phyloP scores from a whole-genome alignment of 1,140 invertebrate genomes.

The Penaeus vannamei region DNA sequence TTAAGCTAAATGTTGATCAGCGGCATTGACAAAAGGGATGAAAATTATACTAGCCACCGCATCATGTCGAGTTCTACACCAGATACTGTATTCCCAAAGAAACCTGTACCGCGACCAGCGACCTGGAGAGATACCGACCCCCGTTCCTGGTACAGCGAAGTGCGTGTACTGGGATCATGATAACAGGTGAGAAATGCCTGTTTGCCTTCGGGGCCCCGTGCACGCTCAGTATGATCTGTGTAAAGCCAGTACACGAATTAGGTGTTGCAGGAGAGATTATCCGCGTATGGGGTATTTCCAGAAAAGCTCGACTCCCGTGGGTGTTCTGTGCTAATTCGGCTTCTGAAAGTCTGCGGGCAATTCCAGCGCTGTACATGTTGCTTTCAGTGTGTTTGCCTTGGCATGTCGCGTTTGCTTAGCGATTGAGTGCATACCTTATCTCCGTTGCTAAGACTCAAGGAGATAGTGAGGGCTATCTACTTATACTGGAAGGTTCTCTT shows the following conservation, averaged over 20 bases:
- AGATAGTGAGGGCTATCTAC: too few species aligned
- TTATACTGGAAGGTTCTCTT: too few species aligned
- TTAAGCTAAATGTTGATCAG: not conserved
- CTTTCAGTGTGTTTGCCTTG: too few species aligned
- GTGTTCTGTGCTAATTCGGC: too few species aligned
- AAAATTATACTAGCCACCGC: not conserved
- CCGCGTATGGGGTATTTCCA: not conserved
- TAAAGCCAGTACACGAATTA: not conserved
- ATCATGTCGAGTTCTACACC: not conserved
- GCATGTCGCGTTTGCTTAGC: too few species aligned
- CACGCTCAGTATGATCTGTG: too few species aligned
- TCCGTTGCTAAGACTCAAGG: too few species aligned
- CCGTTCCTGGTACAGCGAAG: constrained; percentile 25
- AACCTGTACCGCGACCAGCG: constrained; percentile 35
- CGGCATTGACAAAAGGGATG: not conserved
- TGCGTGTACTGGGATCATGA: constrained; percentile 55
- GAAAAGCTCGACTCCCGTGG: too few species aligned
- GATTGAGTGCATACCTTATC: too few species aligned
- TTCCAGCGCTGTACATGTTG: too few species aligned
- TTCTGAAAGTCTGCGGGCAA: too few species aligned
- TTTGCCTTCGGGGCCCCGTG: too few species aligned
- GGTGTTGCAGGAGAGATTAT: not conserved
- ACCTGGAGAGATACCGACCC: constrained; percentile 25
- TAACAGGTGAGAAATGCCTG: not conserved
- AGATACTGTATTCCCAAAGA: not conserved